Percentiles rank a stretch among this genome's conserved stretches.
Evolutionary conservation across 2,113 vertebrate genomes (phyloP).

Genomic region (Camelus bactrianus): DNA sequence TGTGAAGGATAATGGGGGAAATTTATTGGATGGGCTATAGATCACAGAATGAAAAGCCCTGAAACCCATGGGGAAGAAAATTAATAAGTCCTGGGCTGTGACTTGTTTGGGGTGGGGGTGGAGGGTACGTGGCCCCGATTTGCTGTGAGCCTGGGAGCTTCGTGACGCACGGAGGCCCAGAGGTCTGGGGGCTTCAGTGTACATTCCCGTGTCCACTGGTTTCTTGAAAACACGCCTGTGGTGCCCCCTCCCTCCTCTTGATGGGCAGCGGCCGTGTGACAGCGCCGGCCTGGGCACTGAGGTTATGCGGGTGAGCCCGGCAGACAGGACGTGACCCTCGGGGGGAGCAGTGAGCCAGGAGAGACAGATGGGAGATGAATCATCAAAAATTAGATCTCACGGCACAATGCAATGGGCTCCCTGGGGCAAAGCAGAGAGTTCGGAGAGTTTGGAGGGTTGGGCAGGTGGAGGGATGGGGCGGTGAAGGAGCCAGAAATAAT

Average conservation of each 20-base stretch:
- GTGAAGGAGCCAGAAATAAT: neutral
- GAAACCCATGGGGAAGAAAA: neutral
- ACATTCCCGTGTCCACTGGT: fast-evolving
- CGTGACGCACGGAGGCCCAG: neutral
- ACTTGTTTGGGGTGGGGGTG: neutral
- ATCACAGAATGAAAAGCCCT: slow-evolving; percentile 57
- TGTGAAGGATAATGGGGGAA: slow-evolving; percentile 69
- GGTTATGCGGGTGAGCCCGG: neutral
- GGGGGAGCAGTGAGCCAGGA: neutral
- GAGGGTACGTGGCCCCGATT: neutral
- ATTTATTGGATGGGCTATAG: slow-evolving; percentile 57
- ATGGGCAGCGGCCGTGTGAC: neutral
- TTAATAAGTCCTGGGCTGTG: neutral
- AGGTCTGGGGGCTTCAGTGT: neutral
- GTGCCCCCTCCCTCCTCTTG: neutral
- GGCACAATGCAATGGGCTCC: fast-evolving
- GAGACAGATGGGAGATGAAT: neutral
- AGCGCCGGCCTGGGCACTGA: neutral
- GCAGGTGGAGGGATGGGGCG: no score
- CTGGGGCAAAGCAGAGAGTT: neutral
- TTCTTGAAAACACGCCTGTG: fast-evolving
- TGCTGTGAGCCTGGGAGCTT: neutral
- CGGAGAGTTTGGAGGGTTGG: no score
- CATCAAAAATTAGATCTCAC: neutral
- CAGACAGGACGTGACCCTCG: neutral